Evolutionary conservation across 2,797 vertebrate genomes (phyloP).

Genomic region (Siniperca obscura): DNA sequence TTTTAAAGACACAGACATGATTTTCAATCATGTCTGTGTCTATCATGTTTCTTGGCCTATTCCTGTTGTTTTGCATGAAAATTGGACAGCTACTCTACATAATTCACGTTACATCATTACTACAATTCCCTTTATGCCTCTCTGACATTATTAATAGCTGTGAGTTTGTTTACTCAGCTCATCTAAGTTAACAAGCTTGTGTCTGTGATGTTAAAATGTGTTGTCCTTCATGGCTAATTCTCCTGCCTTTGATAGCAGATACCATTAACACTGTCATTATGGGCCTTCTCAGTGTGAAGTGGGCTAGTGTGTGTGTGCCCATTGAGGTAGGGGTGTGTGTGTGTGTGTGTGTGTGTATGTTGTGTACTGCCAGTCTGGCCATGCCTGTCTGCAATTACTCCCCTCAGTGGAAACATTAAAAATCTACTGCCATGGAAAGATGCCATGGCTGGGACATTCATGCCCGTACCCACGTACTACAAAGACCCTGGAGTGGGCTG

Average conservation of each 20-base stretch:
- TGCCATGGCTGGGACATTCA: slow-evolving; percentile 67
- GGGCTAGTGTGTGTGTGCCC: slow-evolving; percentile 42
- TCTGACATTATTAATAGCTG: slow-evolving; percentile 65
- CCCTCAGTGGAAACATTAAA: slow-evolving; percentile 71
- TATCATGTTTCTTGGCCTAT: slow-evolving; percentile 30
- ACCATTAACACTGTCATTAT: slow-evolving; percentile 77
- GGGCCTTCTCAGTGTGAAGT: slow-evolving; percentile 61
- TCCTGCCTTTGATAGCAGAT: slow-evolving; percentile 77
- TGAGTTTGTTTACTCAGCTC: slow-evolving; percentile 75
- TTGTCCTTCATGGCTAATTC: slow-evolving; percentile 78
- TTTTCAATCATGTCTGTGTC: slow-evolving; percentile 35
- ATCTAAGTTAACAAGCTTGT: slow-evolving; percentile 76
- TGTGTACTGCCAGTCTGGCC: slow-evolving; percentile 65
- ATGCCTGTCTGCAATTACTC: slow-evolving; percentile 71
- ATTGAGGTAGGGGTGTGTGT: slow-evolving; percentile 29
- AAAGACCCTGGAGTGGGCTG: slow-evolving; percentile 65
- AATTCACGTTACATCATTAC: slow-evolving; percentile 53
- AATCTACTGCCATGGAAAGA: slow-evolving; percentile 73
- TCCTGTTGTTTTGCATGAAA: slow-evolving; percentile 42
- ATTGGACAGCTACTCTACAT: slow-evolving; percentile 36
- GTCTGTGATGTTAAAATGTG: slow-evolving; percentile 75
- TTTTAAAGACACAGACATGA: slow-evolving; percentile 50
- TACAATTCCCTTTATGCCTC: slow-evolving; percentile 56
- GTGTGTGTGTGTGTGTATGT: slow-evolving; percentile 34
- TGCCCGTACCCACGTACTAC: slow-evolving; percentile 53